Evolutionary conservation across 2,888 invertebrate genomes (phyloP).

Genomic region (Lasioglossum vierecki): DNA sequence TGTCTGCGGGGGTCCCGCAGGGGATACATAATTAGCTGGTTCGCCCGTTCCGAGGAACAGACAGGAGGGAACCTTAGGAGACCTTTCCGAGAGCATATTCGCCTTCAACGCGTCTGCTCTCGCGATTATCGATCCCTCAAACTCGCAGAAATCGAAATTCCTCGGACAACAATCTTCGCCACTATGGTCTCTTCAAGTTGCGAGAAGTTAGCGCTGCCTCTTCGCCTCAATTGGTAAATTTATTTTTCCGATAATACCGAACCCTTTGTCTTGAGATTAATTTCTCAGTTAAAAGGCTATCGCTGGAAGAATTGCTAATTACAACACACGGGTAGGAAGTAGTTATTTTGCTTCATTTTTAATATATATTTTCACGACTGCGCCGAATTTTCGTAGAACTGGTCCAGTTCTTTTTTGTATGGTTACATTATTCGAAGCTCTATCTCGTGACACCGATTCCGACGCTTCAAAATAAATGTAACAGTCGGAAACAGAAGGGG

Average conservation of each 20-base stretch:
- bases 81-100: conserved; percentile 54
- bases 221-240: background rate
- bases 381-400: background rate
- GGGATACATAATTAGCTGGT: conserved; percentile 82
- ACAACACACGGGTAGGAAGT: no score
- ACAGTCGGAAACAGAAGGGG: no score
- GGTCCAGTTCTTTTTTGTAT: no score
- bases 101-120: conserved; percentile 52
- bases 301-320: no score
- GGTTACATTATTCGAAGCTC: background rate
- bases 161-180: background rate
- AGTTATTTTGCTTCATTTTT: background rate
- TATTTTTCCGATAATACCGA: background rate
- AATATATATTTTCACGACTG: background rate
- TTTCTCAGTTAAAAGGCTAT: no score
- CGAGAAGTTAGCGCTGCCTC: no score
- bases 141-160: background rate
- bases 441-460: background rate
- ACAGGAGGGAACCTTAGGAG: conserved; percentile 42
- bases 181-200: background rate
- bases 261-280: no score
- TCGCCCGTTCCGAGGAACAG: conserved; percentile 72
- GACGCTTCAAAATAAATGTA: background rate
- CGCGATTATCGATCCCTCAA: conserved; percentile 44
- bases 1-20: conserved; percentile 82